Evolutionary conservation across 2,797 vertebrate genomes (phyloP).

Genomic region (Lemur catta): DNA sequence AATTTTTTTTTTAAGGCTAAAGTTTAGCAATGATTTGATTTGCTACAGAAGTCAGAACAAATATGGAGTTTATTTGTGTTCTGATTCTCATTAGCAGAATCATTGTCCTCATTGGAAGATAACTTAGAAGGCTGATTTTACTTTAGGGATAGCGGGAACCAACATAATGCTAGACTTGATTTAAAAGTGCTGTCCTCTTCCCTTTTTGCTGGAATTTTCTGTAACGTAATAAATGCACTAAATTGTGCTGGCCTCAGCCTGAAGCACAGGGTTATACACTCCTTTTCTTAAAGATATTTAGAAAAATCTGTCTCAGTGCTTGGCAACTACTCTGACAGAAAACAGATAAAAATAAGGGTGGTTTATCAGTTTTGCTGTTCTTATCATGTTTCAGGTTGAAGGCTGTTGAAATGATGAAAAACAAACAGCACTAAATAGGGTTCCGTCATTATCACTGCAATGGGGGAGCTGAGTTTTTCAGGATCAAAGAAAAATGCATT

Average conservation of each 20-base stretch:
- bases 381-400: slow-evolving; percentile 76
- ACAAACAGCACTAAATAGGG: slow-evolving; percentile 72
- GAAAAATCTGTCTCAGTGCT: slow-evolving; percentile 71
- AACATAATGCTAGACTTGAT: slow-evolving; percentile 4
- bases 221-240: slow-evolving; percentile 58
- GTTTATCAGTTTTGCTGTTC: slow-evolving; percentile 77
- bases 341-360: slow-evolving; percentile 74
- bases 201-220: slow-evolving; percentile 55
- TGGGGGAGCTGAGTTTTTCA: slow-evolving; percentile 64
- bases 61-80: background rate
- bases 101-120: background rate
- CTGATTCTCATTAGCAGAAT: slow-evolving; percentile 39
- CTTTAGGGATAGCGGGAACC: background rate
- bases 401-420: slow-evolving; percentile 75
- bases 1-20: slow-evolving; percentile 26
- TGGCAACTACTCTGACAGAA: slow-evolving; percentile 70
- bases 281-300: slow-evolving; percentile 55
- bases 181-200: slow-evolving; percentile 48
- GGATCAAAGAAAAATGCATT: slow-evolving; percentile 77
- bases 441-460: slow-evolving; percentile 66
- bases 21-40: slow-evolving; percentile 56
- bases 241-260: slow-evolving; percentile 62
- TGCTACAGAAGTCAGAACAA: slow-evolving; percentile 6
- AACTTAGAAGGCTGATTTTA: slow-evolving; percentile 8
- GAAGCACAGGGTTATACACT: slow-evolving; percentile 44